Evolutionary conservation across 2,113 vertebrate species (phyloP).

Genomic region (Anguilla rostrata): DNA sequence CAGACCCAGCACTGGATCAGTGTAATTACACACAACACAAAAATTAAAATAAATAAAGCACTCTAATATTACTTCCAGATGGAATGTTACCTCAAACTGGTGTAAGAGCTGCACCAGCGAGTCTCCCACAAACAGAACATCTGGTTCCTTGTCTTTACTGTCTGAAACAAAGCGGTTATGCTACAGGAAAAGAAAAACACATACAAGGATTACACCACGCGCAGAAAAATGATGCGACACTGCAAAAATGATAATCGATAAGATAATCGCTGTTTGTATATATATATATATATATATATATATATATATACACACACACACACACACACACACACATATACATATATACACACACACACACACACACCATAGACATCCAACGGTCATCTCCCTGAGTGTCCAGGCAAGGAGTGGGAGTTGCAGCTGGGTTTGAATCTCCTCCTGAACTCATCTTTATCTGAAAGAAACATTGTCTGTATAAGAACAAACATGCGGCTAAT

Average conservation of each 20-base stretch:
- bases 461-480: neutral
- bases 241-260: neutral
- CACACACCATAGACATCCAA: constrained; percentile 88
- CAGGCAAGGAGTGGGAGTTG: constrained; percentile 73
- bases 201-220: neutral
- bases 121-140: constrained; percentile 85
- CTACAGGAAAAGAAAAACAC: constrained; percentile 49
- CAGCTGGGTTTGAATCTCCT: constrained; percentile 78
- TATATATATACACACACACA: no score
- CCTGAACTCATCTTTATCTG: constrained; percentile 71
- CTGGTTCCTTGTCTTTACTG: constrained; percentile 87
- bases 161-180: constrained; percentile 84
- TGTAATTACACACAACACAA: neutral
- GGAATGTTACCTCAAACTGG: constrained; percentile 78
- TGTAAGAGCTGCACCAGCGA: constrained; percentile 84
- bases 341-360: constrained; percentile 48
- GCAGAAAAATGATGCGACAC: neutral
- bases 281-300: no score
- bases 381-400: constrained; percentile 83
- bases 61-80: neutral
- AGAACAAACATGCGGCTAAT: neutral
- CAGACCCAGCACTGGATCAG: neutral
- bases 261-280: neutral
- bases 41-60: neutral
- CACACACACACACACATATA: constrained; percentile 72